A percentile compares a stretch with the other conserved stretches of the same genome.
Conservation (phyloP, 2,888 invertebrate species). For the Metellina segmentata region DNA sequence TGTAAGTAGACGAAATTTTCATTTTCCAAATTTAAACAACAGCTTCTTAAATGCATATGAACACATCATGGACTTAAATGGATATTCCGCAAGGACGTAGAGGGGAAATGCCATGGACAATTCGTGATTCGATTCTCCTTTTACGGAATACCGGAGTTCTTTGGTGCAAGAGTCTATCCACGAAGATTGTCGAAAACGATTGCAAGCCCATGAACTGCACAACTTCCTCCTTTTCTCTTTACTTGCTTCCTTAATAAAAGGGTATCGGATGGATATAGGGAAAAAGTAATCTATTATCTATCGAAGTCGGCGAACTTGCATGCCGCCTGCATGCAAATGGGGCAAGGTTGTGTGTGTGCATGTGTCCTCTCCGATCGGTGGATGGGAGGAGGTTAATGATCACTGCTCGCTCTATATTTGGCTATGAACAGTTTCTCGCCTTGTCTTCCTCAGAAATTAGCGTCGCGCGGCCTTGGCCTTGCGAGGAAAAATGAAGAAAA, state of each 20-base stretch:
- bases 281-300: slow-evolving; percentile 51
- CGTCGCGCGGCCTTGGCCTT: slow-evolving; percentile 66
- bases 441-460: slow-evolving; percentile 12
- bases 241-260: background rate
- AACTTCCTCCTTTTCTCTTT: slow-evolving; percentile 14
- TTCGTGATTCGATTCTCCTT: background rate
- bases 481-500: background rate
- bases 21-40: no score
- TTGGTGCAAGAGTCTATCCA: background rate
- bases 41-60: no score
- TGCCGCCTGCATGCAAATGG: slow-evolving; percentile 62
- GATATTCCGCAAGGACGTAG: background rate
- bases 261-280: slow-evolving; percentile 19
- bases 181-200: background rate
- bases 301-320: slow-evolving; percentile 31
- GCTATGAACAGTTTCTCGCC: slow-evolving; percentile 41
- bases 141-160: background rate
- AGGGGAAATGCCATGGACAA: background rate
- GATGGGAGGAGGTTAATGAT: slow-evolving; percentile 27
- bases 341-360: slow-evolving; percentile 44
- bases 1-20: no score
- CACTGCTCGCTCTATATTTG: slow-evolving; percentile 73
- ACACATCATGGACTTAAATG: no score
- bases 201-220: slow-evolving; percentile 19
- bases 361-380: background rate